Evolutionary conservation across 2,113 vertebrate species (phyloP).

Genomic region (Psammodynastes pulverulentus): DNA sequence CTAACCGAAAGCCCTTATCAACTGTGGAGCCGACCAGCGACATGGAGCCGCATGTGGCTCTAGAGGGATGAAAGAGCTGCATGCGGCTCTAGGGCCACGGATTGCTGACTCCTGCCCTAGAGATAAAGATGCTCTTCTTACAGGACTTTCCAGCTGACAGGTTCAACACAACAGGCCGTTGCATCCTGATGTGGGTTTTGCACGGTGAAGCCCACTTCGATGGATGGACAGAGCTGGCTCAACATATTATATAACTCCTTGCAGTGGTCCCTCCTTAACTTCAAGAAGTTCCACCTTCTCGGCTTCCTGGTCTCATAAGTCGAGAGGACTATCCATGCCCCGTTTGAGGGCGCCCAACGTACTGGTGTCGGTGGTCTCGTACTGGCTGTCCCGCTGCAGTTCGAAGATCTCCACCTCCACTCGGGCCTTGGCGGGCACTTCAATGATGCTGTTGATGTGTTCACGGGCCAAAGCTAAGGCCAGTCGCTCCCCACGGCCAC

Average conservation of each 20-base stretch:
- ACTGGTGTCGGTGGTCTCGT: constrained; percentile 90
- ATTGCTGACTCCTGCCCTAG: too few relatives aligned
- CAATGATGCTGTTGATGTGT: constrained; percentile 84
- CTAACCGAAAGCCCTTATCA: too few relatives aligned
- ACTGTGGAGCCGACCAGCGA: too few relatives aligned
- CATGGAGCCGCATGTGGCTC: too few relatives aligned
- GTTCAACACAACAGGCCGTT: background rate
- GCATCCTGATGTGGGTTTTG: background rate
- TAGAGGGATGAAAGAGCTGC: too few relatives aligned
- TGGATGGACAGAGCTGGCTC: background rate
- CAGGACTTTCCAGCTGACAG: background rate
- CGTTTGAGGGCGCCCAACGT: constrained; percentile 55
- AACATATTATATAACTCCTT: background rate
- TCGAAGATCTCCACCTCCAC: constrained; percentile 89
- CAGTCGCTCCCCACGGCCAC: constrained; percentile 83
- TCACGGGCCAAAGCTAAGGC: constrained; percentile 85
- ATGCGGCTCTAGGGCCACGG: too few relatives aligned
- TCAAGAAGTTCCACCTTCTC: background rate
- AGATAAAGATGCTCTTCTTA: background rate
- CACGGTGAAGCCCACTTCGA: background rate
- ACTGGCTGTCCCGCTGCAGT: constrained; percentile 87
- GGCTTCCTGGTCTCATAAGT: background rate
- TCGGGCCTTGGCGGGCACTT: constrained; percentile 77
- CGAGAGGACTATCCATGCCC: background rate
- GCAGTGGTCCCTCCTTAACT: too few relatives aligned